These are phyloP conservation scores for Asbolus verrucosus DNA, from an alignment of 1,140 invertebrate genomes.

Conservation along the genomic window DNA sequence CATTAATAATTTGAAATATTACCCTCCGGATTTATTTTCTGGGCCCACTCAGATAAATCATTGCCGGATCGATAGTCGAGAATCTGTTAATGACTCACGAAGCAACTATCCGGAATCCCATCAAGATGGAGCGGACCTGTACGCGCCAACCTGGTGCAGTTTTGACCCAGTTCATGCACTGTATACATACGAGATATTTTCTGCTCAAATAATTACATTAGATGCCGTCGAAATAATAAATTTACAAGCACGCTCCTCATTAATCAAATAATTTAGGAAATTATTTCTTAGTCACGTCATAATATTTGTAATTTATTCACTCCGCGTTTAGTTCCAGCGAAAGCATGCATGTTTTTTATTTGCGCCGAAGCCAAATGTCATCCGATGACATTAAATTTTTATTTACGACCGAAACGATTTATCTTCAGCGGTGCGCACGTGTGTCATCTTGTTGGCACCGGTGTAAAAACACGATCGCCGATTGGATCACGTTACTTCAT, in stretches of 20 bases:
- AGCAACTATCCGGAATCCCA: too few species aligned
- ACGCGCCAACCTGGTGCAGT: too few species aligned
- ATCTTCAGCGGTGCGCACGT: slow-evolving; percentile 26
- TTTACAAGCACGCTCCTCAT: neutral
- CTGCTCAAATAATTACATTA: too few species aligned
- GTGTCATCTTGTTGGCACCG: slow-evolving; percentile 12
- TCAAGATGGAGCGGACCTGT: too few species aligned
- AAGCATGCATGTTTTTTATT: neutral
- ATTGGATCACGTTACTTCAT: too few species aligned
- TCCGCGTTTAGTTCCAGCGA: too few species aligned
- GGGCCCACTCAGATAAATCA: slow-evolving; percentile 14
- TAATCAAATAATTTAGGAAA: slow-evolving; percentile 7
- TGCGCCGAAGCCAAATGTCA: neutral
- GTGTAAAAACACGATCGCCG: slow-evolving; percentile 13
- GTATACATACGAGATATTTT: too few species aligned
- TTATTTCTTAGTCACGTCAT: too few species aligned
- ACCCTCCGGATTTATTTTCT: slow-evolving; percentile 5
- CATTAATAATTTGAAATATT: slow-evolving; percentile 32
- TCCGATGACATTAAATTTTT: slow-evolving; percentile 28
- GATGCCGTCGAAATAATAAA: too few species aligned
- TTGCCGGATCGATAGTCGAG: neutral
- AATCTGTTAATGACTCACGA: slow-evolving; percentile 9
- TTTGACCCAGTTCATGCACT: too few species aligned
- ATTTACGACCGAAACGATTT: slow-evolving; percentile 24
- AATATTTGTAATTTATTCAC: too few species aligned